Conservation (phyloP, 1,140 invertebrate genomes). For the Lasaia peninsularis region DNA sequence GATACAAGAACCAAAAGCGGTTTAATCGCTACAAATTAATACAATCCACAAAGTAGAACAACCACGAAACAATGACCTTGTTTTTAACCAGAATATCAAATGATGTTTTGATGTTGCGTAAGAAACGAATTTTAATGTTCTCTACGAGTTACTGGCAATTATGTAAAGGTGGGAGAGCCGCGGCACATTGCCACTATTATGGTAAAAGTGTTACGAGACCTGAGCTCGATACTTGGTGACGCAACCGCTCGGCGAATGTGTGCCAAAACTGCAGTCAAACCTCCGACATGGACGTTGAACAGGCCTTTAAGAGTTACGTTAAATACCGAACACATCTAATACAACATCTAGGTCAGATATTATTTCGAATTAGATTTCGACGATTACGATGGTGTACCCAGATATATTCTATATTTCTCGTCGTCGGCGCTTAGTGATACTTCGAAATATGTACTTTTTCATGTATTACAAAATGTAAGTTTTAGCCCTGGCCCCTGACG, state of each 20-base stretch:
- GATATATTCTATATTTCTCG: no score
- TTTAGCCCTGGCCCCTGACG: no score
- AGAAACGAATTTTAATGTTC: conserved; percentile 42
- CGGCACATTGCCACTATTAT: conserved; percentile 44
- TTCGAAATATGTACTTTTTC: no score
- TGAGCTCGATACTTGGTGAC: conserved; percentile 59
- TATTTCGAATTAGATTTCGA: neutral
- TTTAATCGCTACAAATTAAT: conserved; percentile 22
- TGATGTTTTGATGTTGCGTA: conserved; percentile 64
- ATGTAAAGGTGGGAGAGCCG: conserved; percentile 63
- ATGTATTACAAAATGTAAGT: no score
- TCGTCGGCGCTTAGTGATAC: no score
- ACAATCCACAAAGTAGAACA: conserved; percentile 36
- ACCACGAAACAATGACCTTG: conserved; percentile 40
- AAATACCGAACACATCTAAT: conserved; percentile 19
- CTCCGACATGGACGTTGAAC: conserved; percentile 39
- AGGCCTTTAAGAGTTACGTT: conserved; percentile 33
- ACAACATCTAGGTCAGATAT: conserved; percentile 13
- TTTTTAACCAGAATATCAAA: conserved; percentile 54
- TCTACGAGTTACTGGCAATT: conserved; percentile 57
- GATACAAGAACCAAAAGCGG: conserved; percentile 19
- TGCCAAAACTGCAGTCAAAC: conserved; percentile 71
- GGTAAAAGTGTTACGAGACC: conserved; percentile 71
- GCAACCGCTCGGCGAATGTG: conserved; percentile 63
- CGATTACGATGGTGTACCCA: no score